A percentile compares a stretch with the other conserved stretches of the same genome.
Evolutionary conservation across 1,140 invertebrate species (phyloP).

Genomic region (Bombus confusus): DNA sequence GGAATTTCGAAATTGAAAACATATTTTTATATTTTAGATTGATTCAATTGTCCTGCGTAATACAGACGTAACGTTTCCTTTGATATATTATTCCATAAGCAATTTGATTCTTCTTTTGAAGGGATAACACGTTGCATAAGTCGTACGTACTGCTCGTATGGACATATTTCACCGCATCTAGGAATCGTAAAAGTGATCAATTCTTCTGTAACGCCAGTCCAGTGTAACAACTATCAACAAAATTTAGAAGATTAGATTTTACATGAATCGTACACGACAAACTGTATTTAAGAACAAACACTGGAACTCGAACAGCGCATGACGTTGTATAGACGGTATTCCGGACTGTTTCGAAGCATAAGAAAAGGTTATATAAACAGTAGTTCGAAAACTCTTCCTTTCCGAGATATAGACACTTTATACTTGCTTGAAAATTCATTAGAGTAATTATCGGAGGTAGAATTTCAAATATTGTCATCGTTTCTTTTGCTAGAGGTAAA

Average conservation of each 20-base stretch:
- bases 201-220: background rate
- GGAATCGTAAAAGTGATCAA: background rate
- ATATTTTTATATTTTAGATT: no score
- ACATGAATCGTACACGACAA: background rate
- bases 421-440: no score
- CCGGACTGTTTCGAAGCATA: no score
- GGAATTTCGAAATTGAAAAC: no score
- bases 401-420: no score
- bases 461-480: no score
- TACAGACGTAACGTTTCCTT: background rate
- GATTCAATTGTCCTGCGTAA: background rate
- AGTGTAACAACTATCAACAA: background rate
- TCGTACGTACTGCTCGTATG: background rate
- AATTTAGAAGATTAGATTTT: conserved; percentile 39
- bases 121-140: background rate
- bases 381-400: no score
- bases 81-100: background rate
- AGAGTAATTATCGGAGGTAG: no score
- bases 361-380: no score
- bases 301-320: background rate
- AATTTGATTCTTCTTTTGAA: background rate
- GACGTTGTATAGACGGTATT: background rate
- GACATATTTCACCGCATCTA: background rate
- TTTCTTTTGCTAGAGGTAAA: no score
- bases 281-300: background rate